Percentiles rank a stretch among this genome's conserved stretches.
These are phyloP conservation scores for Teleogryllus oceanicus DNA, from an alignment of 2,888 invertebrate genomes.

Conservation along the genomic window DNA sequence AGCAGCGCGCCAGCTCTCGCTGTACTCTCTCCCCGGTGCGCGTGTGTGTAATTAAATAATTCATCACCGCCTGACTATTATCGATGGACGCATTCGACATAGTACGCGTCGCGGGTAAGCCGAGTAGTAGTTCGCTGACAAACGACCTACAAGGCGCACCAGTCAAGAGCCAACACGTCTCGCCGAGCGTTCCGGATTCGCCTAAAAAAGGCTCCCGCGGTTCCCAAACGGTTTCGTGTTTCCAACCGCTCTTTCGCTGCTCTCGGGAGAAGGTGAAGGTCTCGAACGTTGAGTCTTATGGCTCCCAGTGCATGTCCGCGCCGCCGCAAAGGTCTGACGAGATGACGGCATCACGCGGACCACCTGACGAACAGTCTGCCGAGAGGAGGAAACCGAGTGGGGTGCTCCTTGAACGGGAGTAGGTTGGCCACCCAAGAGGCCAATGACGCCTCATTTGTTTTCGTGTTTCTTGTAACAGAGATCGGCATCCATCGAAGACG, in stretches of 20 bases:
- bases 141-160: neutral
- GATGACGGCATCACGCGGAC: too few species aligned
- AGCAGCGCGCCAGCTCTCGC: neutral
- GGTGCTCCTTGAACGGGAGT: too few species aligned
- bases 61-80: neutral
- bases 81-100: neutral
- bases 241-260: neutral
- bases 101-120: neutral
- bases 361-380: too few species aligned
- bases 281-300: too few species aligned
- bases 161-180: slow-evolving; percentile 2
- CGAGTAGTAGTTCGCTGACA: neutral
- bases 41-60: neutral
- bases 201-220: neutral
- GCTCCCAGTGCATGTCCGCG: too few species aligned
- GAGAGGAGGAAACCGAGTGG: too few species aligned
- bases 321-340: too few species aligned
- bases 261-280: too few species aligned
- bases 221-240: neutral
- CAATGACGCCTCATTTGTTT: too few species aligned
- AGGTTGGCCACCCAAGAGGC: too few species aligned
- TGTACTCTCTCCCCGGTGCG: neutral
- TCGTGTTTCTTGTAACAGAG: too few species aligned
- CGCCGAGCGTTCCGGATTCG: neutral
- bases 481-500: too few species aligned